Base-by-base conservation (phyloP, 2,797 vertebrate species). In the Lutjanus campechanus region DNA sequence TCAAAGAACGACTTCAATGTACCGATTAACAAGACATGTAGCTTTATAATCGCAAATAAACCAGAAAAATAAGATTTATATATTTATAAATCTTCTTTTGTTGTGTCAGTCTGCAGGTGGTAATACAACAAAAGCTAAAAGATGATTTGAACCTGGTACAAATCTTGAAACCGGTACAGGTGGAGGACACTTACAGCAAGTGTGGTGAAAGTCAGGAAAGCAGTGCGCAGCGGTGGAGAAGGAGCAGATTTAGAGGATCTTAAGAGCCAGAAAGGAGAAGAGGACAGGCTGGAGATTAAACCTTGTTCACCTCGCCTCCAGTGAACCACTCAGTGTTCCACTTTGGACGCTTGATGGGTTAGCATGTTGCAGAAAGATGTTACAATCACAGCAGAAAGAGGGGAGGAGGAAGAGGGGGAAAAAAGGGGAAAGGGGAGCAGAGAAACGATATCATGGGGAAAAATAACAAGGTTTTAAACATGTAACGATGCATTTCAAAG, bases 261-360 rank as follows among this genome's bases (percentile, higher is more conserved):
- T 74, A 79, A 79, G 64, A 69, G 63, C 46, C 85, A 85, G 77
- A 83, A 70, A 89, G 64, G 51, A 69, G 54, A 60, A 72, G 76
- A 81, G 61, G 11, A 81, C 77, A 80, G 74, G 71, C 81, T 79
- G 84, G 44, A 84, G 83, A 70, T 84, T 76, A 77, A 91, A 92
- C 83, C 85, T 85, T 5, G 56, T 64, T 91, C 89, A 91, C 89
- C 90, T 91, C 84, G 1, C 58, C 80, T 87, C 79, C 89, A 74
- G 68, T 76, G 83, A 89, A 88, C 49, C 67, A 69, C 56, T 77
- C 81, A 76, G 77, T 40, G 73, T 60, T 89, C 85, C 69, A 44
- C 85, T 86, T 89, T 68, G 77, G 79, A 79, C 40, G 79, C 89
- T 92, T 82, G 66, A 73, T 36, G 47, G 80, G 81, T 90, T 88